phyloP scores from a whole-genome alignment of 2,797 vertebrate species.

The Sebastes aleutianus region DNA sequence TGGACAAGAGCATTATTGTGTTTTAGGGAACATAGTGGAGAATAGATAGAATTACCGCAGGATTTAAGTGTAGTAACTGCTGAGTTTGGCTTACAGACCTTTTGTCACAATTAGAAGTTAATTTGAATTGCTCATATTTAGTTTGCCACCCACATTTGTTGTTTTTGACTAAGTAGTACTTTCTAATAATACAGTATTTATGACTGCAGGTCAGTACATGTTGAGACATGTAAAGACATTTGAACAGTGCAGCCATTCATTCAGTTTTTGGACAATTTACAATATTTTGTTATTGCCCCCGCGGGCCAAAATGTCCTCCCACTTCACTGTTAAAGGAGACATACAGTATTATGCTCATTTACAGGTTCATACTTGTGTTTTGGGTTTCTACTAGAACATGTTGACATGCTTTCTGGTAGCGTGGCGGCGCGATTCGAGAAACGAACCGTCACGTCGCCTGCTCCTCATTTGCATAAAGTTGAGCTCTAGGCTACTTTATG shows the following conservation, averaged over 20 bases:
- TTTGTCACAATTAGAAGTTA: background rate
- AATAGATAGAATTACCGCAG: no score
- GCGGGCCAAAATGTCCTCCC: background rate
- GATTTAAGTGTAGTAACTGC: background rate
- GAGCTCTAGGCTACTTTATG: no score
- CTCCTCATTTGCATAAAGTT: no score
- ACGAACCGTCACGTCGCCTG: no score
- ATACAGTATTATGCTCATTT: no score
- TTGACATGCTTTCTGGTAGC: no score
- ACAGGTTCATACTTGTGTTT: no score
- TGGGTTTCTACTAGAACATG: no score
- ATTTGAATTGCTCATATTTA: background rate
- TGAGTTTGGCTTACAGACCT: background rate
- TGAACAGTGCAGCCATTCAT: conserved; percentile 5
- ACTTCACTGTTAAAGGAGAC: background rate
- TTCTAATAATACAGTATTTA: background rate
- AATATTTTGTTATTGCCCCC: background rate
- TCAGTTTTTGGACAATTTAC: background rate
- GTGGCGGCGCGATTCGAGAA: no score
- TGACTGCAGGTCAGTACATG: background rate
- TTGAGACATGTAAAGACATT: background rate
- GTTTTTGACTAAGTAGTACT: background rate
- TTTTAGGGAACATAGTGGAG: background rate
- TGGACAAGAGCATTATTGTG: conserved; percentile 22
- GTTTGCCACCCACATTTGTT: background rate